Conservation (phyloP, 2,797 vertebrate species). For the Hirundo rustica region DNA sequence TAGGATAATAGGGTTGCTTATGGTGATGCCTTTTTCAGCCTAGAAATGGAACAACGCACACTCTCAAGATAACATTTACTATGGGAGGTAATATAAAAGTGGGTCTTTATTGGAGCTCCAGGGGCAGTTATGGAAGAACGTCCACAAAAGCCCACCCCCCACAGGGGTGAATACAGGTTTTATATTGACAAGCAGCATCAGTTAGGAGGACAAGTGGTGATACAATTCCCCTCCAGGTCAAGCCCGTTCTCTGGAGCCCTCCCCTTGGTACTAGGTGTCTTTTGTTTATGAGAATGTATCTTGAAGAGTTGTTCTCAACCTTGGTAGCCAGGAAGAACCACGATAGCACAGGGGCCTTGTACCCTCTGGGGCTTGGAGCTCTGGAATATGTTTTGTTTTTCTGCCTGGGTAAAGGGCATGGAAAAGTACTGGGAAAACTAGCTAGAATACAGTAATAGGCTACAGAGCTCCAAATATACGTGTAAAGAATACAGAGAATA, state of each 20-base stretch:
- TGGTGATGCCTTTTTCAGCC: background rate
- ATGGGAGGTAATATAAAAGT: background rate
- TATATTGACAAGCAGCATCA: background rate
- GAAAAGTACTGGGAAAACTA: background rate
- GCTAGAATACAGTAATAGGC: background rate
- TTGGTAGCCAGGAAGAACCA: background rate
- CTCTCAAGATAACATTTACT: accelerated
- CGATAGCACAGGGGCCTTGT: accelerated
- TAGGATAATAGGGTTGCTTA: background rate
- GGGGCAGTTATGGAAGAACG: background rate
- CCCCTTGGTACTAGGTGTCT: background rate
- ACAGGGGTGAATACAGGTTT: background rate
- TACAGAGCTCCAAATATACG: background rate
- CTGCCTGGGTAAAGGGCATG: background rate
- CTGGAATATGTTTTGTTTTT: background rate
- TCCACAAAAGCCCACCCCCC: background rate
- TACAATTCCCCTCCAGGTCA: background rate
- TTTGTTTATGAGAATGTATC: background rate
- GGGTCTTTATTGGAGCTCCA: background rate
- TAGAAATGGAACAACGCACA: background rate
- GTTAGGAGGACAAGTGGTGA: background rate
- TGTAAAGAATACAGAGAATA: background rate
- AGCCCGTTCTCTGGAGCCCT: background rate
- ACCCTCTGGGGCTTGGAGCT: background rate
- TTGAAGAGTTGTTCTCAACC: background rate